Base-by-base conservation (phyloP, 2,888 invertebrate genomes). In the Dicranocentrus wangi region DNA sequence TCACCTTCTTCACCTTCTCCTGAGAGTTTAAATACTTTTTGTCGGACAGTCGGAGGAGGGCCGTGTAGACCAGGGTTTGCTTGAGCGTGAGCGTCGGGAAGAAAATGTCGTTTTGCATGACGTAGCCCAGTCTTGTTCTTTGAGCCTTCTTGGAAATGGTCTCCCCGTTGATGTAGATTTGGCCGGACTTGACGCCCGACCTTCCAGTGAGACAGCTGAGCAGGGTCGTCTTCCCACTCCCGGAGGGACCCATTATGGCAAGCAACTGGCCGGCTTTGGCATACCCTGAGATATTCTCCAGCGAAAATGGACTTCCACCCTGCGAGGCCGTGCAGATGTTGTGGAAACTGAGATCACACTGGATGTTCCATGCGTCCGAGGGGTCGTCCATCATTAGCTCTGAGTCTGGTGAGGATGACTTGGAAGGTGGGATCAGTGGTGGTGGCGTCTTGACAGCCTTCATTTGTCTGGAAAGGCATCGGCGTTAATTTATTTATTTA, bases 101-200 rank as follows among this genome's bases (percentile, higher is more conserved):
- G 89, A 94, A 94, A 81, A 94, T 92, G 88, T 94, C 94, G 88
- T 94, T 93, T 88, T 94, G 94, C 83, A 94, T 90, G 58, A 94
- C 94, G 88, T 94, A 95, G 87, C 94, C 93, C 85, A 94, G 93
- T 87, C 92, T 92, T 84, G 94, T 90, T 87, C 93, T 92, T 91
- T 93, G 92, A 85, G 92, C 89, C 28, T 75, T 72, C 87, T 93
- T 93, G 84, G 91, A 92, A 82, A 93, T 89, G 21, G 90, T 89
- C 85, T 92, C 91, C n/a, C 92, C 91, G 88, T 93, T 93, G 72
- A 93, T 88, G 86, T 91, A 90, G 85, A 93, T 91, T 83, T 90
- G 90, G 60, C 94, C 94, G 63, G 91, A 90, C 86, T 92, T 91
- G 70, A 93, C 88, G 83, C 91, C 91, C 55, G 92, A 89, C 81